These are phyloP conservation scores for Reticulitermes speratus DNA, from an alignment of 1,140 invertebrate genomes.

Conservation along the genomic window DNA sequence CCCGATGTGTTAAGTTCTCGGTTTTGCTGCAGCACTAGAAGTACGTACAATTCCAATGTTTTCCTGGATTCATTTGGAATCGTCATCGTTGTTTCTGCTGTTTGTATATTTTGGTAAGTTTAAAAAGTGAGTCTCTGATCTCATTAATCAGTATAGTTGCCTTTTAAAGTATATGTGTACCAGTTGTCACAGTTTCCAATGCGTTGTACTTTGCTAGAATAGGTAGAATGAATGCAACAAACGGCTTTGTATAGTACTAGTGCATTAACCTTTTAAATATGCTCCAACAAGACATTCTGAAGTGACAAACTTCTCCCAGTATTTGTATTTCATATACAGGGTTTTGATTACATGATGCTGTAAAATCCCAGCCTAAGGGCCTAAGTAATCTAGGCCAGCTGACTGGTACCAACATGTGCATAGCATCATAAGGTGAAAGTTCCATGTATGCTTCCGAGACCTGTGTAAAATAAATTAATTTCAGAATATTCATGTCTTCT, in stretches of 20 bases:
- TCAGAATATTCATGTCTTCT: no score
- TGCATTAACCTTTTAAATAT: not conserved
- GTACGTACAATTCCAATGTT: conserved; percentile 21
- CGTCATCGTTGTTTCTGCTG: not conserved
- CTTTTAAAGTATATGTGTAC: not conserved
- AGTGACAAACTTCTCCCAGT: not conserved
- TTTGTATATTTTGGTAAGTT: conserved; percentile 24
- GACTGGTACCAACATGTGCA: no score
- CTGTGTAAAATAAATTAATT: no score
- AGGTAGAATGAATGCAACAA: not conserved
- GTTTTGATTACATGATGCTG: no score
- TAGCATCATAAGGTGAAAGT: not conserved
- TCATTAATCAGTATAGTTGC: no score
- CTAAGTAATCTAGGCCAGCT: no score
- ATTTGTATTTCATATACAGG: not conserved
- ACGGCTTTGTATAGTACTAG: not conserved
- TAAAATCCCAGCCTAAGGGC: no score
- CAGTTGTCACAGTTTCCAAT: not conserved
- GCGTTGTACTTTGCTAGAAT: not conserved
- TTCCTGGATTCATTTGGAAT: conserved; percentile 24
- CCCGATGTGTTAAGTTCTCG: not conserved
- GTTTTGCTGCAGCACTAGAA: not conserved
- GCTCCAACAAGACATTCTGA: not conserved
- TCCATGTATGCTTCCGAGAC: not conserved
- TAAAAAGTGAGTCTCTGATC: not conserved